Percentiles rank a stretch among this genome's conserved stretches.
Conservation (phyloP, 1,140 invertebrate species). For the Druon quercuslanigerum region DNA sequence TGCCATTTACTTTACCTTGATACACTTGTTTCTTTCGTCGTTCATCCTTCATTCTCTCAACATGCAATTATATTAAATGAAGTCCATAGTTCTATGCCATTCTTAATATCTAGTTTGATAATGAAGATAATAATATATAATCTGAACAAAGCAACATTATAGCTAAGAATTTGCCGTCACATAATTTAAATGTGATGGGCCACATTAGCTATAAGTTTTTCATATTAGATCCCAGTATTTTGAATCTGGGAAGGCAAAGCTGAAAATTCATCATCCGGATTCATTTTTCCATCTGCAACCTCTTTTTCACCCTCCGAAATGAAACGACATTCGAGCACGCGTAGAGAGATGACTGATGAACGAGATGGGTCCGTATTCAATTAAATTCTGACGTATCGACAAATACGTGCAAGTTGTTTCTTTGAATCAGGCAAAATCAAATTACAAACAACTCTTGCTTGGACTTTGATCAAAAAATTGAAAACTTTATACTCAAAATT, state of each 20-base stretch:
- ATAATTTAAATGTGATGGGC: too few relatives aligned
- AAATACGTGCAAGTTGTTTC: neutral
- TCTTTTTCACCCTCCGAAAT: conserved; percentile 1
- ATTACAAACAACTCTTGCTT: neutral
- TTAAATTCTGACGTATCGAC: conserved; percentile 7
- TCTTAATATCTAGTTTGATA: too few relatives aligned
- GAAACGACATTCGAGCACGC: neutral
- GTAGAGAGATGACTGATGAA: neutral
- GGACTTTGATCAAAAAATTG: neutral
- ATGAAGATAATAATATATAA: too few relatives aligned
- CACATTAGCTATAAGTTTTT: too few relatives aligned
- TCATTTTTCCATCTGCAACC: neutral
- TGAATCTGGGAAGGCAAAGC: neutral
- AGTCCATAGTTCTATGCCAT: too few relatives aligned
- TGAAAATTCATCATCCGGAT: neutral
- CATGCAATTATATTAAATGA: too few relatives aligned
- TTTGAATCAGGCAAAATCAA: neutral
- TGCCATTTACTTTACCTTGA: too few relatives aligned
- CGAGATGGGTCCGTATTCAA: neutral
- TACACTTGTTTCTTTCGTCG: too few relatives aligned
- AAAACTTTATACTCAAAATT: neutral
- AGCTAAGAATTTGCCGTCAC: too few relatives aligned
- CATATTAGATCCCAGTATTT: neutral
- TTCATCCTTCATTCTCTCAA: too few relatives aligned
- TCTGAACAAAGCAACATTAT: too few relatives aligned